These are phyloP conservation scores for Podocnemis expansa DNA, from an alignment of 2,113 vertebrate species.

Conservation along the genomic window DNA sequence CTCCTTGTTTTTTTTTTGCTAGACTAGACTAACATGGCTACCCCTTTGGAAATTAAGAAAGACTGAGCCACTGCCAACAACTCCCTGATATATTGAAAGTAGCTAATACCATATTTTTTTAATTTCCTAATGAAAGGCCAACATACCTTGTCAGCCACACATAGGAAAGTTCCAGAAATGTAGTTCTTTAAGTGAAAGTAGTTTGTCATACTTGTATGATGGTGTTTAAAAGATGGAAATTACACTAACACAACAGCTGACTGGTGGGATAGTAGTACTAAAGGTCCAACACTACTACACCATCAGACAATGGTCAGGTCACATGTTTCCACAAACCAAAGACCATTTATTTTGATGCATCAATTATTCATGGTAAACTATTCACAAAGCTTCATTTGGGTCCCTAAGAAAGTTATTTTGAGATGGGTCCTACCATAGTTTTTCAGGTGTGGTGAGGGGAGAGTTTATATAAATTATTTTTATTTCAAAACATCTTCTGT, in stretches of 20 bases:
- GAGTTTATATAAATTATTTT: neutral
- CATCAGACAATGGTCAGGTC: neutral
- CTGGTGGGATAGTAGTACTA: neutral
- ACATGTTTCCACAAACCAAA: neutral
- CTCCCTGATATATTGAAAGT: neutral
- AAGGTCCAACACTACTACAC: neutral
- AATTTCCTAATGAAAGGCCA: neutral
- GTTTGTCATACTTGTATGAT: neutral
- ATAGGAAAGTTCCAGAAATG: neutral
- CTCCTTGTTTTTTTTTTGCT: no score
- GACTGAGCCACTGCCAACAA: neutral
- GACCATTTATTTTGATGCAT: neutral
- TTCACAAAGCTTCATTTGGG: neutral
- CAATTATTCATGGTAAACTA: neutral
- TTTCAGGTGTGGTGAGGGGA: neutral
- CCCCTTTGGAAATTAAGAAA: no score
- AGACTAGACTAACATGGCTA: no score
- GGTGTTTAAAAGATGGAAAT: neutral
- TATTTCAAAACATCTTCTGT: neutral
- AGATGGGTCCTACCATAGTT: constrained; percentile 17
- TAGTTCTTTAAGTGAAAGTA: neutral
- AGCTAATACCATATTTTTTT: neutral
- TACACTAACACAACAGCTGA: neutral
- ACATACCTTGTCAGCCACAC: neutral
- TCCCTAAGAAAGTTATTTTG: neutral